Evolutionary conservation across 2,888 invertebrate genomes (phyloP).

Genomic region (Nomada fabriciana): DNA sequence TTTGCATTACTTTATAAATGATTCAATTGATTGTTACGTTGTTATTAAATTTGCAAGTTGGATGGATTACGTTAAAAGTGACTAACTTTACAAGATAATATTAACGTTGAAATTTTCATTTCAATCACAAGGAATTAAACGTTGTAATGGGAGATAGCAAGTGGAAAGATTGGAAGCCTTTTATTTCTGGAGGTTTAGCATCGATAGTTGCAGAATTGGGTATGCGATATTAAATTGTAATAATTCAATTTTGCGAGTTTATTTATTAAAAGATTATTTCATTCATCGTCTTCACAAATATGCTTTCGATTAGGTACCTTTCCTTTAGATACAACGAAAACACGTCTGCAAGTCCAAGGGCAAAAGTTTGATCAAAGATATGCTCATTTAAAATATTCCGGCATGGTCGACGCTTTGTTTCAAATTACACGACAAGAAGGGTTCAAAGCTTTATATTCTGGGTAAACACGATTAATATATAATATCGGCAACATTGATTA

Average conservation of each 20-base stretch:
- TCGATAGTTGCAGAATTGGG: constrained; percentile 97
- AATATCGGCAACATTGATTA: not conserved
- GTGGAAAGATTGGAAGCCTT: constrained; percentile 97
- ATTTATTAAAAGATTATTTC: not conserved
- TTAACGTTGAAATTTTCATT: not conserved
- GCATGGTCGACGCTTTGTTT: constrained; percentile 96
- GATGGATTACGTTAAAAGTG: not conserved
- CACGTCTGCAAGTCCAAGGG: constrained; percentile 96
- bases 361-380: constrained; percentile 92
- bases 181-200: constrained; percentile 96
- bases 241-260: not conserved
- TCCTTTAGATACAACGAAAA: constrained; percentile 98
- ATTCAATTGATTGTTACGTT: not conserved
- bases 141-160: constrained; percentile 90
- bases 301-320: constrained; percentile 90
- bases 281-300: not conserved
- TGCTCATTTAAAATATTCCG: constrained; percentile 92
- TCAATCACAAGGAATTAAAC: constrained; percentile 25
- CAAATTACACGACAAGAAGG: constrained; percentile 96
- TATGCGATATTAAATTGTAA: constrained; percentile 81
- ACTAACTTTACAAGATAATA: not conserved
- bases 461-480: constrained; percentile 86
- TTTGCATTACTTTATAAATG: not conserved
- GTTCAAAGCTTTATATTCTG: constrained; percentile 92
- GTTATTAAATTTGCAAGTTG: not conserved